These are phyloP conservation scores for Sialia sialis DNA, from an alignment of 2,113 vertebrate genomes.

Conservation along the genomic window DNA sequence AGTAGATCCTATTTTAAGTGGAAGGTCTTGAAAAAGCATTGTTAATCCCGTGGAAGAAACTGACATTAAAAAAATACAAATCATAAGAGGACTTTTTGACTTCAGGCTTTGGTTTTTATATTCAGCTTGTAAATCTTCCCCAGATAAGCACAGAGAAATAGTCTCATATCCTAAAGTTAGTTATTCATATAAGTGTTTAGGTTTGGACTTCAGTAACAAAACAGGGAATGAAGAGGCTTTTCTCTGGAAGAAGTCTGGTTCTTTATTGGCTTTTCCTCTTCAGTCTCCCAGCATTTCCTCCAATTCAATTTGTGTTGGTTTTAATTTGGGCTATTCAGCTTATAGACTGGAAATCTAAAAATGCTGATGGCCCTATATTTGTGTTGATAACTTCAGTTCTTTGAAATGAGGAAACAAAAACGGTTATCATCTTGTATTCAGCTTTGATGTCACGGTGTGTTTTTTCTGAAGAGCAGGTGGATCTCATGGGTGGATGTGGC, in stretches of 20 bases:
- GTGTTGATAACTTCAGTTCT: not conserved
- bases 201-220: not conserved
- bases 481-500: not conserved
- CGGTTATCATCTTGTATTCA: not conserved
- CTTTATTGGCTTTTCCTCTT: not conserved
- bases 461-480: not conserved
- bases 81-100: not conserved
- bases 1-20: not conserved
- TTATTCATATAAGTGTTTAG: not conserved
- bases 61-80: not conserved
- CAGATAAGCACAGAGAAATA: not conserved
- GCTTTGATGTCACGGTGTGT: not conserved
- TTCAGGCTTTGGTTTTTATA: not conserved
- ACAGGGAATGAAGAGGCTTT: not conserved
- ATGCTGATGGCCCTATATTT: not conserved
- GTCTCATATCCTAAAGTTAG: not conserved
- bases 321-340: not conserved
- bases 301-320: not conserved
- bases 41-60: not conserved
- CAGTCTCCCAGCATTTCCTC: not conserved
- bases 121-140: not conserved
- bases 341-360: not conserved
- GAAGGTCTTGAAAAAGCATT: not conserved
- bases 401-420: not conserved
- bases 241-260: not conserved